Conservation (phyloP, 2,797 vertebrate genomes). For the Aplochiton taeniatus region DNA sequence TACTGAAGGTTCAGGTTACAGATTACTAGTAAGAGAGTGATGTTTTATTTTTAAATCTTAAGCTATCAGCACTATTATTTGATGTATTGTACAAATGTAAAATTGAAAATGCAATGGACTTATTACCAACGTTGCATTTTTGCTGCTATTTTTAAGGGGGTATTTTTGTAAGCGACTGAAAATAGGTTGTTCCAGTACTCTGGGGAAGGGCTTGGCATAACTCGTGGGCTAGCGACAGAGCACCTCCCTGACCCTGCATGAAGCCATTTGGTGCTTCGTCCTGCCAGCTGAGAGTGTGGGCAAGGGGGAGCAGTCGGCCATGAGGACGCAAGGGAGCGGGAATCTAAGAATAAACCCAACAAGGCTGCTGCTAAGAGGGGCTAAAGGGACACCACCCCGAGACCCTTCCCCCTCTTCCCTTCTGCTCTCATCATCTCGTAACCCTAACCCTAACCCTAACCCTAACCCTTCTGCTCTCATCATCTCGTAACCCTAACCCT, state of each 20-base stretch:
- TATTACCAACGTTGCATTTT: slow-evolving; percentile 12
- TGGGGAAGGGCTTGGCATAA: slow-evolving; percentile 29
- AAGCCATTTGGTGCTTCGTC: slow-evolving; percentile 17
- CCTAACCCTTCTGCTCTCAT: too few relatives aligned
- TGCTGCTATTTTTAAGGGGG: slow-evolving; percentile 36
- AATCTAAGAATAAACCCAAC: slow-evolving; percentile 52
- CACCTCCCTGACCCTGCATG: slow-evolving; percentile 36
- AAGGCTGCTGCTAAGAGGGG: slow-evolving; percentile 2
- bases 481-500: too few relatives aligned
- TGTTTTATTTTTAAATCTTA: too few relatives aligned
- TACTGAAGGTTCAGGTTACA: neutral
- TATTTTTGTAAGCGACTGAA: slow-evolving; percentile 26
- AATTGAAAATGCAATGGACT: too few relatives aligned
- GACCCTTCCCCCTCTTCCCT: neutral
- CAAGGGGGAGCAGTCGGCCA: neutral
- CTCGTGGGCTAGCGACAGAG: slow-evolving; percentile 7
- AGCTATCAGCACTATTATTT: too few relatives aligned
- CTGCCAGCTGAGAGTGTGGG: slow-evolving; percentile 6
- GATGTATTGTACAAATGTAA: neutral
- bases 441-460: too few relatives aligned
- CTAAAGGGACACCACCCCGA: slow-evolving; percentile 24
- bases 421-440: too few relatives aligned
- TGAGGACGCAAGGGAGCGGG: slow-evolving; percentile 18
- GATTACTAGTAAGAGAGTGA: neutral
- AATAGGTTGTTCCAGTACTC: slow-evolving; percentile 32